Conservation (phyloP, 2,888 invertebrate genomes). For the Eilema griseolum region DNA sequence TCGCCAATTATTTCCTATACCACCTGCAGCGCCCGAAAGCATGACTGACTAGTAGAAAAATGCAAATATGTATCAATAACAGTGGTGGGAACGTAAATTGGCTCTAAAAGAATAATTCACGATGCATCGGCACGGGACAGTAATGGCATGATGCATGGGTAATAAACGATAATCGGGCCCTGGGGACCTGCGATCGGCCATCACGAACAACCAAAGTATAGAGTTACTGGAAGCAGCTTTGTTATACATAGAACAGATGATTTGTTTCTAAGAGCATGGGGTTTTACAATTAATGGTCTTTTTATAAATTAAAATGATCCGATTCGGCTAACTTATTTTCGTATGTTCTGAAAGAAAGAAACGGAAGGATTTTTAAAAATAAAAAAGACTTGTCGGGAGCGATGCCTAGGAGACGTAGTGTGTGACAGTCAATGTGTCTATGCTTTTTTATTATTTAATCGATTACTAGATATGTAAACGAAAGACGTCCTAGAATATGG, state of each 20-base stretch:
- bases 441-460: too few relatives aligned
- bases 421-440: too few relatives aligned
- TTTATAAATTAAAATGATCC: too few relatives aligned
- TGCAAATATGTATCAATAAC: conserved; percentile 59
- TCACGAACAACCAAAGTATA: conserved; percentile 33
- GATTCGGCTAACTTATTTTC: too few relatives aligned
- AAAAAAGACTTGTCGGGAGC: too few relatives aligned
- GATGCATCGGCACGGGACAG: conserved; percentile 52
- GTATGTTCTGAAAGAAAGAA: too few relatives aligned
- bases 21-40: neutral
- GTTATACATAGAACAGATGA: neutral
- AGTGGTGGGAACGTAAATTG: conserved; percentile 52
- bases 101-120: conserved; percentile 57
- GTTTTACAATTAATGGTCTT: too few relatives aligned
- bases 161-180: conserved; percentile 77
- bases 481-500: too few relatives aligned
- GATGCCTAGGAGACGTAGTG: too few relatives aligned
- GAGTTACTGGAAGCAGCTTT: conserved; percentile 36
- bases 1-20: conserved; percentile 1
- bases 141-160: conserved; percentile 70
- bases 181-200: conserved; percentile 59
- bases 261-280: too few relatives aligned
- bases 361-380: too few relatives aligned
- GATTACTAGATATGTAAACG: too few relatives aligned
- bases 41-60: conserved; percentile 32